Conservation (phyloP, 1,140 invertebrate genomes). For the Andrena cerasifolii region DNA sequence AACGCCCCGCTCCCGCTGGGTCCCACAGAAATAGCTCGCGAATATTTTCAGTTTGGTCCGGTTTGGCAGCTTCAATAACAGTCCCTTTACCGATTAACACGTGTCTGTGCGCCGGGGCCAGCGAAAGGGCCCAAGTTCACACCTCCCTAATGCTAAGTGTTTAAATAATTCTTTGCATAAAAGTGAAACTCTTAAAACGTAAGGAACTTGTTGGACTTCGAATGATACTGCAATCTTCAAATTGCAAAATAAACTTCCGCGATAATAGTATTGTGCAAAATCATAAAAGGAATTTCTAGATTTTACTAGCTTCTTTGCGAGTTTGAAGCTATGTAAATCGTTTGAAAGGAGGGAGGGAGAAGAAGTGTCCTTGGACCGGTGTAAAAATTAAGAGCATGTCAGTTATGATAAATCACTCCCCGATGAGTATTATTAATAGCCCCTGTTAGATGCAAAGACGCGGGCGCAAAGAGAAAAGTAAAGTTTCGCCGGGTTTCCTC, state of each 20-base stretch:
- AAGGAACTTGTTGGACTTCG: too few species aligned
- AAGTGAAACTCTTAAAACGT: too few species aligned
- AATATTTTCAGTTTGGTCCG: conserved; percentile 74
- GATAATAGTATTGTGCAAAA: too few species aligned
- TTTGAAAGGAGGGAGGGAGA: not conserved
- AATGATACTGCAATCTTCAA: too few species aligned
- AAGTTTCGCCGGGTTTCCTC: conserved; percentile 40
- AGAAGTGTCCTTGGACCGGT: conserved; percentile 16
- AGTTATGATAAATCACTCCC: not conserved
- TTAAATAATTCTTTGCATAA: too few species aligned
- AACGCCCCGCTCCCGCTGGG: not conserved
- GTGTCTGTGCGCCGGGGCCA: too few species aligned
- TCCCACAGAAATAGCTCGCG: not conserved
- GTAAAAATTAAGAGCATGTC: conserved; percentile 4
- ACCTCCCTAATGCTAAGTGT: too few species aligned
- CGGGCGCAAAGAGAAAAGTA: not conserved
- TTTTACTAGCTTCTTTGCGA: too few species aligned
- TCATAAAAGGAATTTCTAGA: too few species aligned
- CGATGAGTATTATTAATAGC: conserved; percentile 52
- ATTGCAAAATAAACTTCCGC: too few species aligned
- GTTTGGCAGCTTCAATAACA: conserved; percentile 70
- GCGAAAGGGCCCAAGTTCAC: too few species aligned
- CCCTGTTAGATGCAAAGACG: conserved; percentile 34
- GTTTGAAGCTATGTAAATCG: too few species aligned
- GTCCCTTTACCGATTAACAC: conserved; percentile 72